A percentile compares a stretch with the other conserved stretches of the same genome.
These are phyloP conservation scores for Nothobranchius furzeri DNA, from an alignment of 2,113 vertebrate species.

Conservation along the genomic window DNA sequence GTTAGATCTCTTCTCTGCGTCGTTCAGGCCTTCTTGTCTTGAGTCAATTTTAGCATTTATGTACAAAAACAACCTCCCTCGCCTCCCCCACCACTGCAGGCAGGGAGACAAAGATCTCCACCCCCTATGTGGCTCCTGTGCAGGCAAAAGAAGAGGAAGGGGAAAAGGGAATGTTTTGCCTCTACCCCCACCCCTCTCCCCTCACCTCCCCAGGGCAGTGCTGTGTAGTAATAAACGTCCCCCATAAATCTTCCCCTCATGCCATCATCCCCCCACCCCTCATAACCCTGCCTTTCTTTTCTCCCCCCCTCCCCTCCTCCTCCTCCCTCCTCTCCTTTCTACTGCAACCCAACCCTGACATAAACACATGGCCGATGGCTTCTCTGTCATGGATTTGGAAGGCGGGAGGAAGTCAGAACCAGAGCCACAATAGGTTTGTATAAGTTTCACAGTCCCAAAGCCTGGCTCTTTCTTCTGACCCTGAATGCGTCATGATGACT, in stretches of 20 bases:
- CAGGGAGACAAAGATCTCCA: conserved; percentile 50
- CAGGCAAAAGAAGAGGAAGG: conserved; percentile 55
- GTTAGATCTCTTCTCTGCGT: neutral
- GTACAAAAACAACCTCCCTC: conserved; percentile 30
- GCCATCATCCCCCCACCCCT: conserved; percentile 43
- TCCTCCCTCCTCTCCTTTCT: conserved; percentile 27
- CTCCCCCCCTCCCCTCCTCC: too few relatives aligned
- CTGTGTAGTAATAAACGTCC: conserved; percentile 77
- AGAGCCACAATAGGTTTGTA: conserved; percentile 55
- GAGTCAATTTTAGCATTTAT: conserved; percentile 23
- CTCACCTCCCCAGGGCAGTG: conserved; percentile 66
- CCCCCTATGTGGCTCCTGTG: conserved; percentile 59
- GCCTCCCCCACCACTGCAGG: conserved; percentile 18
- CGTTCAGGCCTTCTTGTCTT: neutral
- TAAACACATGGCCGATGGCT: conserved; percentile 66
- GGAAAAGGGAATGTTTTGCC: conserved; percentile 70
- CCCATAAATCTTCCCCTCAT: conserved; percentile 75
- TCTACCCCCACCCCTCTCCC: conserved; percentile 43
- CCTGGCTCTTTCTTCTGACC: conserved; percentile 21
- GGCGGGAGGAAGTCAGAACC: conserved; percentile 16
- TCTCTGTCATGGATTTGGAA: conserved; percentile 59
- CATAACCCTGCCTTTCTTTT: conserved; percentile 13
- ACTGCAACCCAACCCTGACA: conserved; percentile 69
- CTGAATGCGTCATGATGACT: conserved; percentile 30
- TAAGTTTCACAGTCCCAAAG: conserved; percentile 53